Conservation (phyloP, 2,888 invertebrate genomes). For the Drosophila conformis region DNA sequence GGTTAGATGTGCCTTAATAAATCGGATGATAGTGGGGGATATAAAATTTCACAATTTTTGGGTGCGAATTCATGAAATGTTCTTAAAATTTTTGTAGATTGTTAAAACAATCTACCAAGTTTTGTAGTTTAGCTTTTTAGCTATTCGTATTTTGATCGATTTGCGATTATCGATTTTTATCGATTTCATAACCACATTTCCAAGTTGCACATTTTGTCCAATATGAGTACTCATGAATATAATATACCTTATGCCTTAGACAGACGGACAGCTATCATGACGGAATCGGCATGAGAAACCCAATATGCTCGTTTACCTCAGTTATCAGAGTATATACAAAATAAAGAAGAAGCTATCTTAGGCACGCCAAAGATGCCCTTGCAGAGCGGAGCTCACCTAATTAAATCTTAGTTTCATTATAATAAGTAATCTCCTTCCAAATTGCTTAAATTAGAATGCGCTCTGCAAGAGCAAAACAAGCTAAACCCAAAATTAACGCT, state of each 20-base stretch:
- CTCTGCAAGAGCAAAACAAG: slow-evolving; percentile 28
- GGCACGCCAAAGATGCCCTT: background rate
- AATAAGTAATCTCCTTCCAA: background rate
- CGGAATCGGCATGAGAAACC: background rate
- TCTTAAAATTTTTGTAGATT: too few species aligned
- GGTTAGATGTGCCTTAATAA: too few species aligned
- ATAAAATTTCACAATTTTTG: too few species aligned
- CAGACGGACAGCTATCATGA: background rate
- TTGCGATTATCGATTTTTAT: background rate
- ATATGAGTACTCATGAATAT: background rate
- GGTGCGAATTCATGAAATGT: too few species aligned
- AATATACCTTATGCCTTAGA: background rate
- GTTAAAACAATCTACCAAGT: background rate
- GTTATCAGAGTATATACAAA: background rate
- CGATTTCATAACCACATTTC: background rate
- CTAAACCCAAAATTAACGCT: background rate
- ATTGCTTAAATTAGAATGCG: background rate
- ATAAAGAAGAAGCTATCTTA: background rate
- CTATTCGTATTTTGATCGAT: background rate
- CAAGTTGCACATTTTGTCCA: background rate
- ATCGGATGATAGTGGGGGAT: too few species aligned
- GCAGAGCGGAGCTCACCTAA: background rate
- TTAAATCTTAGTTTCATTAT: background rate
- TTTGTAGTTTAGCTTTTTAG: too few species aligned
- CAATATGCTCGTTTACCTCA: background rate